A percentile compares a stretch with the other conserved stretches of the same genome.
Conservation (phyloP, 2,797 vertebrate species). For the Syngnathus acus region DNA sequence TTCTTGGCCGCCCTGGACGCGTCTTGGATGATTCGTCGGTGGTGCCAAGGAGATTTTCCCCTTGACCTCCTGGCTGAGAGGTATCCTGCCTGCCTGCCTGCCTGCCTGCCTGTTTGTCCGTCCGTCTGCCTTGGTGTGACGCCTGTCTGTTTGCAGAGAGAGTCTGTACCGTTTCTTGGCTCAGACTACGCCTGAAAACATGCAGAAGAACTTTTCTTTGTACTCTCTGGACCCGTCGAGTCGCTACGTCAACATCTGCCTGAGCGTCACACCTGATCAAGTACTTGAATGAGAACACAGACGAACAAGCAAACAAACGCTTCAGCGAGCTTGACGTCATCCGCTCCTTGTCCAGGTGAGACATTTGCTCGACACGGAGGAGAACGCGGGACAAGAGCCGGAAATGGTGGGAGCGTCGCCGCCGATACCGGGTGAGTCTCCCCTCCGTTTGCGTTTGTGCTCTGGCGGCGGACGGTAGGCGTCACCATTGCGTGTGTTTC, state of each 20-base stretch:
- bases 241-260: constrained; percentile 80
- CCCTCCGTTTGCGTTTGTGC: background rate
- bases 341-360: constrained; percentile 70
- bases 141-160: constrained; percentile 72
- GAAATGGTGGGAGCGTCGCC: constrained; percentile 37
- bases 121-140: background rate
- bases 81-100: constrained; percentile 49
- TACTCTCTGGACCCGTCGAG: constrained; percentile 87
- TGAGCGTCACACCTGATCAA: constrained; percentile 5
- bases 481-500: background rate
- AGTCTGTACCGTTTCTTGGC: constrained; percentile 88
- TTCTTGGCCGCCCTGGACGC: constrained; percentile 93
- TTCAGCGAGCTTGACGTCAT: too few relatives aligned
- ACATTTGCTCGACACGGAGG: constrained; percentile 84
- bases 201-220: constrained; percentile 87
- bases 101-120: background rate
- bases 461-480: background rate
- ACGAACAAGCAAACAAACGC: too few relatives aligned
- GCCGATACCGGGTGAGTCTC: background rate
- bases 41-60: constrained; percentile 77
- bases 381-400: constrained; percentile 65
- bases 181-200: constrained; percentile 93
- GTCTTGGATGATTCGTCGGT: constrained; percentile 91
- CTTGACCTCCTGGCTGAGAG: constrained; percentile 88
- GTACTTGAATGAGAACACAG: background rate